Conservation (phyloP, 2,113 vertebrate species). For the Gasterosteus nipponicus region DNA sequence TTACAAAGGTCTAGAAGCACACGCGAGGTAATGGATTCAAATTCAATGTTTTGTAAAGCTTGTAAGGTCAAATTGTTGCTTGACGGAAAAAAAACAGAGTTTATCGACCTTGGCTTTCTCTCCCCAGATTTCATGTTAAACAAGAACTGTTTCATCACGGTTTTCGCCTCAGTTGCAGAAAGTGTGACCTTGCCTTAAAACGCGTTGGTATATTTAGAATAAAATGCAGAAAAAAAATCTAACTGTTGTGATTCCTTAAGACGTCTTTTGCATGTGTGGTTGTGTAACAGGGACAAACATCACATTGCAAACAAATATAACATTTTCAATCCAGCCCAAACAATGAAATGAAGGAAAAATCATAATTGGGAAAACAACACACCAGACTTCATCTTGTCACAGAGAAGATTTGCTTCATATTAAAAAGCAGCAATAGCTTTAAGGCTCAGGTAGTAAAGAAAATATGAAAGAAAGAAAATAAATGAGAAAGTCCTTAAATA, state of each 20-base stretch:
- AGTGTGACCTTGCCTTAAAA: slow-evolving; percentile 33
- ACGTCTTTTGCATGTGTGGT: neutral
- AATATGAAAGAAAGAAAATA: neutral
- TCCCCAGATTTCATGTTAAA: slow-evolving; percentile 34
- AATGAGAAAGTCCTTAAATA: neutral
- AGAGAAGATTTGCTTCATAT: neutral
- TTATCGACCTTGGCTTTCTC: slow-evolving; percentile 35
- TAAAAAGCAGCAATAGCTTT: neutral
- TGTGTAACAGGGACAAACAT: neutral
- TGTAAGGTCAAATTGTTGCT: slow-evolving; percentile 28
- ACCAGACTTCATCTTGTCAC: neutral
- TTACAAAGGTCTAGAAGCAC: neutral
- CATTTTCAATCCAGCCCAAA: neutral
- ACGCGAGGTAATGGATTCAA: neutral
- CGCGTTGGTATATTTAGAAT: slow-evolving; percentile 7
- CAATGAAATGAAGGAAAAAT: neutral
- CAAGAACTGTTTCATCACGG: slow-evolving; percentile 18
- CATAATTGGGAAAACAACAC: neutral
- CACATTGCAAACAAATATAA: neutral
- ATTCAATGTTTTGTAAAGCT: slow-evolving; percentile 14
- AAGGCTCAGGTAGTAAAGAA: neutral
- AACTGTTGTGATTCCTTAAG: slow-evolving; percentile 1
- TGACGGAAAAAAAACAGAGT: slow-evolving; percentile 31
- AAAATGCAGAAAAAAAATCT: neutral
- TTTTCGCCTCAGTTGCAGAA: slow-evolving; percentile 24